These are phyloP conservation scores for Pachyseris speciosa DNA, from an alignment of 64 coral and sea anemone genomes.

Conservation along the genomic window DNA sequence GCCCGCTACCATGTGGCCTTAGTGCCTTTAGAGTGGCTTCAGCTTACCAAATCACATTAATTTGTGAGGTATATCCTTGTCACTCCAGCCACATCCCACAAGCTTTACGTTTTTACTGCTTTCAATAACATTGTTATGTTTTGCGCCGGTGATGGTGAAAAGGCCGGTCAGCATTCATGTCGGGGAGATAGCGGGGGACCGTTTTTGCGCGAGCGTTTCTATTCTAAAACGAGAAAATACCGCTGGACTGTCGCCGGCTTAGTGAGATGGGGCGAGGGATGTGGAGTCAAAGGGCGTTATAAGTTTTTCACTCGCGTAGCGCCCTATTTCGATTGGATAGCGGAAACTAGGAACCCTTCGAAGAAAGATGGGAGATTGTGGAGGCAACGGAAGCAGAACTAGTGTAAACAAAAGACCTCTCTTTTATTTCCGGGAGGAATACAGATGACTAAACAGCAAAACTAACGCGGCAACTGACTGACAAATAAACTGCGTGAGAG, in stretches of 20 bases:
- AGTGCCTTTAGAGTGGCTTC: too few relatives aligned
- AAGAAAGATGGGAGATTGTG: background rate
- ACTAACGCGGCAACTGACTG: background rate
- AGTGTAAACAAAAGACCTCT: background rate
- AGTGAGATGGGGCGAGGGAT: slow-evolving; percentile 66
- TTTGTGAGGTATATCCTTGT: too few relatives aligned
- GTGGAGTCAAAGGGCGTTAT: slow-evolving; percentile 32
- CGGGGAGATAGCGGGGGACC: slow-evolving; percentile 57
- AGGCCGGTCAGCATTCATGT: slow-evolving; percentile 17
- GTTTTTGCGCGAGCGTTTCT: slow-evolving; percentile 52
- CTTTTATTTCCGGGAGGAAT: background rate
- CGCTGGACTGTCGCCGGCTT: slow-evolving; percentile 51
- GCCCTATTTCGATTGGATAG: slow-evolving; percentile 57
- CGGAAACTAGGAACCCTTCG: background rate
- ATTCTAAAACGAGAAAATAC: slow-evolving; percentile 28
- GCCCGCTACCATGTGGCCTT: too few relatives aligned
- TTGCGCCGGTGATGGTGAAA: slow-evolving; percentile 41
- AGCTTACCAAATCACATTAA: too few relatives aligned
- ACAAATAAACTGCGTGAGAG: background rate
- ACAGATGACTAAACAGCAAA: background rate
- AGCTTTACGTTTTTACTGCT: too few relatives aligned
- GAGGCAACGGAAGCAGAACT: background rate
- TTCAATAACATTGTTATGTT: slow-evolving; percentile 64
- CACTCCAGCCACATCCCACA: too few relatives aligned
- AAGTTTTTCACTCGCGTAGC: slow-evolving; percentile 62